phyloP scores from a whole-genome alignment of 2,888 invertebrate species.

The Agrochola macilenta region DNA sequence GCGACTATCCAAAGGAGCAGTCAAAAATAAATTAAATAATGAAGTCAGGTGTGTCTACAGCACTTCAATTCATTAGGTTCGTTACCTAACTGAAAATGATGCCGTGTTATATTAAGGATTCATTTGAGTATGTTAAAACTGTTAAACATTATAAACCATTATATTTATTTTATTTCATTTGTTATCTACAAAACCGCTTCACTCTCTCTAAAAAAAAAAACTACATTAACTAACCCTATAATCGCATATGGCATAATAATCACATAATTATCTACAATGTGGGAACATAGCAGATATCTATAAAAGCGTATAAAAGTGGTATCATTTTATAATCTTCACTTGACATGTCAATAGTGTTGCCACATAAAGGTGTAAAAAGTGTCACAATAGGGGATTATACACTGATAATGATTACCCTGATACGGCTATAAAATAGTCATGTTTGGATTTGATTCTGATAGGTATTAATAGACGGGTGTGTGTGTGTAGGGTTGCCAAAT shows the following conservation, averaged over 20 bases:
- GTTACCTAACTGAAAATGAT: no score
- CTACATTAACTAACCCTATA: background rate
- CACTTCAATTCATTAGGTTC: no score
- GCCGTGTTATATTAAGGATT: background rate
- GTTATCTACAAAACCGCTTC: background rate
- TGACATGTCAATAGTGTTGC: constrained; percentile 40
- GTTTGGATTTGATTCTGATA: constrained; percentile 30
- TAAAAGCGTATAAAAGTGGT: constrained; percentile 14
- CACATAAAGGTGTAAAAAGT: constrained; percentile 49
- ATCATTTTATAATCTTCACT: constrained; percentile 36
- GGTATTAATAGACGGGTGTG: constrained; percentile 4
- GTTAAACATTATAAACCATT: background rate
- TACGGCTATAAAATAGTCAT: constrained; percentile 29
- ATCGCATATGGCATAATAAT: constrained; percentile 1
- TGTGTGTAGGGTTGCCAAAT: constrained; percentile 1
- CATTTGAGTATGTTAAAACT: background rate
- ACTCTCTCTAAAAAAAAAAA: background rate
- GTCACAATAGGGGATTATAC: constrained; percentile 46
- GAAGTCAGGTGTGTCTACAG: no score
- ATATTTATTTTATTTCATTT: background rate
- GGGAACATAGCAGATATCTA: constrained; percentile 12
- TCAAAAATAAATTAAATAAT: no score
- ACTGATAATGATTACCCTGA: constrained; percentile 43
- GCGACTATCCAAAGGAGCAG: no score
- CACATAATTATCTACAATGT: constrained; percentile 20